Conservation (phyloP, 2,113 vertebrate genomes). For the Dipodomys ordii region DNA sequence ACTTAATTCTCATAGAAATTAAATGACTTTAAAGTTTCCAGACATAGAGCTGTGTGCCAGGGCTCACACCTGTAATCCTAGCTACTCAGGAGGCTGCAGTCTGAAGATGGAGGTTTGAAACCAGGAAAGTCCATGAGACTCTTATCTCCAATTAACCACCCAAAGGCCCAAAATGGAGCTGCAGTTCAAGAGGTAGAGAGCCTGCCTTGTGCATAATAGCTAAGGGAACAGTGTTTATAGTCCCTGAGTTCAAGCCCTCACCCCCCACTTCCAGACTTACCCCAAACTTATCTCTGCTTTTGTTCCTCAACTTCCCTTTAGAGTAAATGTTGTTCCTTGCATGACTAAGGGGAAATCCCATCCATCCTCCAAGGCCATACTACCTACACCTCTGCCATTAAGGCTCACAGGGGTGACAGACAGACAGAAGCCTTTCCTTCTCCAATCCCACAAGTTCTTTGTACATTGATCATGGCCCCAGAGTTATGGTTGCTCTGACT, state of each 20-base stretch:
- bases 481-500: neutral
- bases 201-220: too few relatives aligned
- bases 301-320: neutral
- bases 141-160: too few relatives aligned
- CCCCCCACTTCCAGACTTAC: neutral
- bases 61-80: too few relatives aligned
- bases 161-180: too few relatives aligned
- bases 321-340: neutral
- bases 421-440: neutral
- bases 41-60: too few relatives aligned
- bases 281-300: neutral
- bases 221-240: too few relatives aligned
- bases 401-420: neutral
- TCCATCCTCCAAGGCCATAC: neutral
- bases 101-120: too few relatives aligned
- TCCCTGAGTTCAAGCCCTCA: too few relatives aligned
- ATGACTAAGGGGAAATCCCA: neutral
- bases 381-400: fast-evolving
- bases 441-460: neutral
- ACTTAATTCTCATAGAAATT: neutral
- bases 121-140: too few relatives aligned
- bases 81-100: too few relatives aligned
- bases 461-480: neutral
- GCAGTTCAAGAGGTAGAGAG: too few relatives aligned
- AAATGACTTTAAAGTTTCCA: neutral